Percentiles rank a stretch among this genome's conserved stretches.
Conservation (phyloP, 2,113 vertebrate genomes). For the Panurus biarmicus region DNA sequence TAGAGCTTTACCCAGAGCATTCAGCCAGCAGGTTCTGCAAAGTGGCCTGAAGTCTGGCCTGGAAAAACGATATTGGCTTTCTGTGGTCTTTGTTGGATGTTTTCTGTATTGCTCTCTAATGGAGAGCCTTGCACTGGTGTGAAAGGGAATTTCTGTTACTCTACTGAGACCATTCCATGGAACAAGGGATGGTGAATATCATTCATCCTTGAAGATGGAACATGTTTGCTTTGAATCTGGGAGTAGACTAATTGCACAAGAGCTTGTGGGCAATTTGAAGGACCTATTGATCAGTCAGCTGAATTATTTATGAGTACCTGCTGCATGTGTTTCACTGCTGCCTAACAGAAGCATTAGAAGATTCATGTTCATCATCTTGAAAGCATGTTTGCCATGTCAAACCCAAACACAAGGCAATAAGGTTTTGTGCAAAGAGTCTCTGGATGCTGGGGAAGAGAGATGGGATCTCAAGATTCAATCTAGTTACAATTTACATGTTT, state of each 20-base stretch:
- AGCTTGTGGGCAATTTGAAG: not conserved
- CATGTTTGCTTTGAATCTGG: not conserved
- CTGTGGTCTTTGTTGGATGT: not conserved
- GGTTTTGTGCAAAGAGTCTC: not conserved
- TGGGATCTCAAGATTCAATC: not conserved
- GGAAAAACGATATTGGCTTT: not conserved
- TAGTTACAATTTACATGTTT: not conserved
- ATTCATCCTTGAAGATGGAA: not conserved
- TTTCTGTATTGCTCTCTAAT: not conserved
- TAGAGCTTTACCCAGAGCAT: not conserved
- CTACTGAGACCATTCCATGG: not conserved
- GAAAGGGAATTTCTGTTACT: not conserved
- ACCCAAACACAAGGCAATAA: not conserved
- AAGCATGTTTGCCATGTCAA: not conserved
- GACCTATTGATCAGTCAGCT: not conserved
- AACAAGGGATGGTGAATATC: not conserved
- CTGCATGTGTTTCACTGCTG: not conserved
- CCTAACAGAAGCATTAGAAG: not conserved
- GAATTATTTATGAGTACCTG: constrained; percentile 1
- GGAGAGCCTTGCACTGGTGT: not conserved
- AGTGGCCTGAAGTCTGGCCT: not conserved
- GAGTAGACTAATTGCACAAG: not conserved
- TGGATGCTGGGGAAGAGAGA: not conserved
- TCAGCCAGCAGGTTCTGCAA: not conserved
- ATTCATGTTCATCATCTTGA: not conserved